Base-by-base conservation (phyloP, 2,113 vertebrate genomes). In the Lycaon pictus region DNA sequence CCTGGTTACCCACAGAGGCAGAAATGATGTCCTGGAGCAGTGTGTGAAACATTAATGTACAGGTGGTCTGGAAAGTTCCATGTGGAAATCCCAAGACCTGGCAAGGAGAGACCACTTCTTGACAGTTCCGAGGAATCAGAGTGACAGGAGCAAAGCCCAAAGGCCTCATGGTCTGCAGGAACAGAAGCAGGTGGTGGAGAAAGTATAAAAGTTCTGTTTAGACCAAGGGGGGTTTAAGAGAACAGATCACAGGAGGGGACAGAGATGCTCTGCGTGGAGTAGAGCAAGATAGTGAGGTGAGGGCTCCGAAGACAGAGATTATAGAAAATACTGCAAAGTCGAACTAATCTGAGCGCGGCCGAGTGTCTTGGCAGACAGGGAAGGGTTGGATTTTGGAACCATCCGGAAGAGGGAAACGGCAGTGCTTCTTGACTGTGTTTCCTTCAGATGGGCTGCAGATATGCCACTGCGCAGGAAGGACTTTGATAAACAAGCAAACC, bases 1-100 rank as follows among this genome's bases (percentile, higher is more conserved):
- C 0, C 90, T 84, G 93, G 94, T 88, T 77, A 72, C 71, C 37
- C 87, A 60, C 43, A 94, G 90, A 88, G 56, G 56, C 90, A 93
- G 88, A 74, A 88, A 80, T 83, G 67, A 56, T 56, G 56, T n/a
- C 11, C 63, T 16, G 23, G 43, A 84, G 72, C 11, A 12, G 23
- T 2, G 12, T 13, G 20, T 43, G 95, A 71, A 88, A 43, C 56
- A 11, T 74, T 25, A 58, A 55, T 27, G 77, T 22, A 20, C 80
- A 81, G 55, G 63, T 76, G 23, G 15, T 91, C 65, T 58, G 63
- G 80, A 79, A 94, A 74, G 95, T 90, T 95, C 74, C 55, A 94
- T 1, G 0, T 13, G 76, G 71, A 69, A 58, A 32, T 84, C 88
- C 58, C 25, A n/a, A 53, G 92, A 60, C 69, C 89, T 48, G 74